A percentile compares a stretch with the other conserved stretches of the same genome.
Evolutionary conservation across 2,888 invertebrate genomes (phyloP).

Genomic region (Tanypteryx hageni): DNA sequence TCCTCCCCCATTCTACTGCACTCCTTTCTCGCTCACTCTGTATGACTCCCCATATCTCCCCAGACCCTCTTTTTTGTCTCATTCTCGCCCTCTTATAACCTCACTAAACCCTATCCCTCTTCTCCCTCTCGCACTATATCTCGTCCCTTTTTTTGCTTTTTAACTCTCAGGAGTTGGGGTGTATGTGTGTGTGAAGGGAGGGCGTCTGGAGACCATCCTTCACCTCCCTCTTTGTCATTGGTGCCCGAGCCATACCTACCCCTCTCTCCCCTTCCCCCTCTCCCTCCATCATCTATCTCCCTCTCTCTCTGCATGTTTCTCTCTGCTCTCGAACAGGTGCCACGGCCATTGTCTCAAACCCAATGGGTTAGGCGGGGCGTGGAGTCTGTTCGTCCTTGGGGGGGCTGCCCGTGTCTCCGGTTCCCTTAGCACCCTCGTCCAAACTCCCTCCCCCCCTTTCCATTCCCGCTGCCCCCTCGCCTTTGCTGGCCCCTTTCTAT

Average conservation of each 20-base stretch:
- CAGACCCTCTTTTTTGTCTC: background rate
- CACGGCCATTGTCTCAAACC: constrained; percentile 31
- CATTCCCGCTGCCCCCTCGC: background rate
- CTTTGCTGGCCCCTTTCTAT: background rate
- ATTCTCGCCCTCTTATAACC: background rate
- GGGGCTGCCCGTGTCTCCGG: constrained; percentile 50
- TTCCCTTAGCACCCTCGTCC: constrained; percentile 14
- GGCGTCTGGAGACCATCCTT: constrained; percentile 13
- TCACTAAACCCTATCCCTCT: background rate
- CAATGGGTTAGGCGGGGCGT: constrained; percentile 58
- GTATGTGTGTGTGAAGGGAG: background rate
- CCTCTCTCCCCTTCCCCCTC: background rate
- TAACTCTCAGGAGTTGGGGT: background rate
- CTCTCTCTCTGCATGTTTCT: background rate
- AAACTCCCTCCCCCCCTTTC: background rate
- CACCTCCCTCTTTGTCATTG: constrained; percentile 12
- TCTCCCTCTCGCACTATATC: background rate
- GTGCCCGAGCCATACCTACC: background rate
- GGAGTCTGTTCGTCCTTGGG: constrained; percentile 53
- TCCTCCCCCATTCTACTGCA: background rate
- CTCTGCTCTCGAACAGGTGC: constrained; percentile 45
- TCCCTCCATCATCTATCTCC: background rate
- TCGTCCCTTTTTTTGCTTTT: background rate
- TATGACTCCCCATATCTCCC: background rate
- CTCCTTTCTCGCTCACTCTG: background rate